Evolutionary conservation across 2,888 invertebrate species (phyloP).

Genomic region (Belgica antarctica): DNA sequence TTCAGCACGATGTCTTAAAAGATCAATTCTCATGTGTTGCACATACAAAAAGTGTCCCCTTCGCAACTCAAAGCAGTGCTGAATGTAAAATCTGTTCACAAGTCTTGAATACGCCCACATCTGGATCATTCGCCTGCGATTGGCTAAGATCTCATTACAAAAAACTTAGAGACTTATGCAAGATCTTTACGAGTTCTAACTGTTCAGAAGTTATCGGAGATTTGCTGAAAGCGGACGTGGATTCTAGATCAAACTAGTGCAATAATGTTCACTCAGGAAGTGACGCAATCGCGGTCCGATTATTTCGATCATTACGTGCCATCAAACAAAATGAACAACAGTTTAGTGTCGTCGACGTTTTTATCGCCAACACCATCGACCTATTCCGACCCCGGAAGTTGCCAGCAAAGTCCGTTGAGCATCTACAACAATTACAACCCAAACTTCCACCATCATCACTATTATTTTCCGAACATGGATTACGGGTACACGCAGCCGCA

Average conservation of each 20-base stretch:
- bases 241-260: not conserved
- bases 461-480: constrained; percentile 30
- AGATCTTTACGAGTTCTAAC: too few species aligned
- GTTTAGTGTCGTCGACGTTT: constrained; percentile 17
- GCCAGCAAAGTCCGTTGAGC: constrained; percentile 13
- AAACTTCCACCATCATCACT: constrained; percentile 42
- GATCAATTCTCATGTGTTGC: not conserved
- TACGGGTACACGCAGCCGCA: not conserved
- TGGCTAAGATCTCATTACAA: constrained; percentile 15
- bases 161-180: not conserved
- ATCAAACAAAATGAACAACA: constrained; percentile 4
- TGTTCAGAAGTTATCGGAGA: not conserved
- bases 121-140: constrained; percentile 35
- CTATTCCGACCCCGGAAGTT: not conserved
- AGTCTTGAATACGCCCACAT: constrained; percentile 2
- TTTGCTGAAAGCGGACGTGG: not conserved
- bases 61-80: not conserved
- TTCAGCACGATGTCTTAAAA: not conserved
- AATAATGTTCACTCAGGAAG: constrained; percentile 27
- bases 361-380: not conserved
- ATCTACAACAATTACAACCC: constrained; percentile 42
- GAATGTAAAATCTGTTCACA: not conserved
- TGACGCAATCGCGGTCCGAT: not conserved
- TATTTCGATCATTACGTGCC: constrained; percentile 16
- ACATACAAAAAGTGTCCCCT: too few species aligned